Evolutionary conservation across 2,113 vertebrate genomes (phyloP), one percentile per base, ranked within the genome.

Genomic region (Amphiprion ocellaris): DNA sequence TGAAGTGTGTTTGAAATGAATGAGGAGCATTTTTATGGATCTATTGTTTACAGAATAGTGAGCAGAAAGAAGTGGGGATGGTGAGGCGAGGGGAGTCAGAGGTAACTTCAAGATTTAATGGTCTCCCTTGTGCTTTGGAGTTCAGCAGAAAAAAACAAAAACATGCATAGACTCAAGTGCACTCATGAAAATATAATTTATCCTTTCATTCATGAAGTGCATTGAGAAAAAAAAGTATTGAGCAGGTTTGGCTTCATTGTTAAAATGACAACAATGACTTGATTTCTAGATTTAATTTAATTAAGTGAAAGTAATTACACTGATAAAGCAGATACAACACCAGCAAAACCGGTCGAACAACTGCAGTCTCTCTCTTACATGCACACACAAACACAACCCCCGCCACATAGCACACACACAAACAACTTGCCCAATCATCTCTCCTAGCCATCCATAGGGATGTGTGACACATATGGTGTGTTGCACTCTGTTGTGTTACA

Each of bases 1-100:
- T 69, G 79, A 72, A 64, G 61, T 63, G 80, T 50, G 74, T 81
- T 85, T 79, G 74, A 86, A 87, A 89, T 87, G 78, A 89, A 81
- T 62, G 33, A 87, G 77, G 61, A 78, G 66, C 44, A 30, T 83
- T 84, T 82, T 89, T 73, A 84, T 67, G 30, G 39, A 16, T 15
- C 55, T 41, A 37, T 77, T 89, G 82, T 91, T 87, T 74, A 74
- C 53, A 73, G 71, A 81, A 62, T 30, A 56, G 58, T 62, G 61
- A 81, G 61, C 71, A 47, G 49, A 52, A 81, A 74, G 55, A 37
- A 37, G 33, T 46, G 15, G 16, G 65, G 55, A 76, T 37, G 74
- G 47, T 1, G 17, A 39, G 24, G 41, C 0, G 46, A 39, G 17
- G 58, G 21, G 53, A 64, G 69, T 69, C 54, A 69, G 50, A 70